Percentiles rank a stretch among this genome's conserved stretches.
Evolutionary conservation across 1,140 invertebrate genomes (phyloP).

Genomic region (Lordiphosa mommai): DNA sequence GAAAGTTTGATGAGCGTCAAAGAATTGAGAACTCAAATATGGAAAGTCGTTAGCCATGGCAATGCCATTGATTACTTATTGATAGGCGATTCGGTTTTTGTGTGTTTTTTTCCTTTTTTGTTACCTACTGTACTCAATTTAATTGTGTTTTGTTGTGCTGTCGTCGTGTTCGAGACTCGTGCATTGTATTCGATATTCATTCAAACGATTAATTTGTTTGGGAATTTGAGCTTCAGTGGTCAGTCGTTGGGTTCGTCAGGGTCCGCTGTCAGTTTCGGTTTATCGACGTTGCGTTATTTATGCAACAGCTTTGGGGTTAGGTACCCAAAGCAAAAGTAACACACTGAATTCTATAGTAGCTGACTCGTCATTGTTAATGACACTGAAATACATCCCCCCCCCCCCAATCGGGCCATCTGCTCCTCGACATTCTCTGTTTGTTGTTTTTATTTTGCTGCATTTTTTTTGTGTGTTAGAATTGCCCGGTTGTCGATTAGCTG

Average conservation of each 20-base stretch:
- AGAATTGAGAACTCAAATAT: slow-evolving; percentile 25
- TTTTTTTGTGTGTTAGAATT: slow-evolving; percentile 27
- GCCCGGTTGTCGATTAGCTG: slow-evolving; percentile 25
- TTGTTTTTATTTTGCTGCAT: slow-evolving; percentile 39
- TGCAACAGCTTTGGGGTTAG: slow-evolving; percentile 38
- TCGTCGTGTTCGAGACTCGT: background rate
- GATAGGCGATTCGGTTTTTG: slow-evolving; percentile 18
- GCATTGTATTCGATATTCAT: slow-evolving; percentile 65
- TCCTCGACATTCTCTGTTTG: slow-evolving; percentile 28
- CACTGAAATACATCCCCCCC: slow-evolving; percentile 51
- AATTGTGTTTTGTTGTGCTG: background rate
- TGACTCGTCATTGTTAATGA: slow-evolving; percentile 61
- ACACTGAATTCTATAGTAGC: slow-evolving; percentile 40
- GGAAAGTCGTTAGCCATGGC: slow-evolving; percentile 24
- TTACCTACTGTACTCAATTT: slow-evolving; percentile 36
- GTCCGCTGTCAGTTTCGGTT: slow-evolving; percentile 46
- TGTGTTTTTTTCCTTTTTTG: slow-evolving; percentile 29
- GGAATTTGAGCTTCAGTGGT: slow-evolving; percentile 35
- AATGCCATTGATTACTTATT: slow-evolving; percentile 53
- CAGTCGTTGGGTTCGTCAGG: slow-evolving; percentile 7
- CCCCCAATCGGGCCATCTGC: slow-evolving; percentile 2
- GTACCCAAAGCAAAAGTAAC: slow-evolving; percentile 20
- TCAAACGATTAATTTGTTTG: slow-evolving; percentile 66
- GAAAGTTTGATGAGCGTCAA: slow-evolving; percentile 47
- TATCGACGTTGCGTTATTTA: slow-evolving; percentile 54